Evolutionary conservation across 2,888 invertebrate genomes (phyloP).

Genomic region (Nineta flava): DNA sequence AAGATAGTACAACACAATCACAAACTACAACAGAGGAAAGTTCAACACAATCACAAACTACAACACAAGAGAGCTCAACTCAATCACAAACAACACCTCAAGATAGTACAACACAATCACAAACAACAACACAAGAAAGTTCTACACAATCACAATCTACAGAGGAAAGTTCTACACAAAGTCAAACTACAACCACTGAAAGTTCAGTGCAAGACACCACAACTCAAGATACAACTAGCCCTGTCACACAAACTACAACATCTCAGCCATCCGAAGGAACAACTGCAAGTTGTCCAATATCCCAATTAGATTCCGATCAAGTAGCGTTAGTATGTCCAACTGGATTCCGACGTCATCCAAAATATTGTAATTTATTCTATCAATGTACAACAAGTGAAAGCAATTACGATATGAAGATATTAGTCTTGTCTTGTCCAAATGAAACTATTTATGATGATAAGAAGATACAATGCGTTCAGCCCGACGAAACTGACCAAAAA

Average conservation of each 20-base stretch:
- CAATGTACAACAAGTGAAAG: conserved; percentile 56
- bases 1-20: conserved; percentile 10
- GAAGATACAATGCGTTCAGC: conserved; percentile 53
- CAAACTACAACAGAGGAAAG: not conserved
- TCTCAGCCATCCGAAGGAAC: conserved; percentile 14
- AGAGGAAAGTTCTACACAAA: not conserved
- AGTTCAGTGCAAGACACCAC: conserved; percentile 5
- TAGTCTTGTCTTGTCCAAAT: conserved; percentile 60
- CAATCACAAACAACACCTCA: conserved; percentile 8
- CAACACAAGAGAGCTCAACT: conserved; percentile 1
- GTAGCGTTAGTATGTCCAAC: conserved; percentile 61
- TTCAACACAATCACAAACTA: conserved; percentile 13
- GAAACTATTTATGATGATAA: conserved; percentile 60
- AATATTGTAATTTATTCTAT: conserved; percentile 69
- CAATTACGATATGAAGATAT: conserved; percentile 53
- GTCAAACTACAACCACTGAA: conserved; percentile 8
- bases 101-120: conserved; percentile 14
- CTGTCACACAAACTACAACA: conserved; percentile 12
- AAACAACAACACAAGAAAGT: conserved; percentile 4
- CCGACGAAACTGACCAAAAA: conserved; percentile 36
- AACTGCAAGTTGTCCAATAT: conserved; percentile 27
- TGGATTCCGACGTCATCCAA: conserved; percentile 68
- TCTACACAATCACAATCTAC: not conserved
- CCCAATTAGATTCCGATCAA: conserved; percentile 51
- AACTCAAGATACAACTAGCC: conserved; percentile 5